Evolutionary conservation across 2,888 invertebrate genomes (phyloP).

Genomic region (Hybos culiciformis): DNA sequence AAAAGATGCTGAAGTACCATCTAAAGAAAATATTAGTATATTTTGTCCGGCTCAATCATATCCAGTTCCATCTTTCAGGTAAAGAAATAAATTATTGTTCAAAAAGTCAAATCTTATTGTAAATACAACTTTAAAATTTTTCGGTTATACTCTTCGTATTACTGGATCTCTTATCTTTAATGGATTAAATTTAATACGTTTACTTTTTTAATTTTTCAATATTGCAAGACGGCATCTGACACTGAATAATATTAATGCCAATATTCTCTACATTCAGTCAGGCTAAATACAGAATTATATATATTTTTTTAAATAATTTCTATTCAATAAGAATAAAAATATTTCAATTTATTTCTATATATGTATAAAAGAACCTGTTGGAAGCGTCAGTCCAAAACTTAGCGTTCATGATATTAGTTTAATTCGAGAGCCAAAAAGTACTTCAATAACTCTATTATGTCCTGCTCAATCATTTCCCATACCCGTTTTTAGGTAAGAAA

Average conservation of each 20-base stretch:
- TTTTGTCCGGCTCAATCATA: constrained; percentile 61
- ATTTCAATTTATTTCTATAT: neutral
- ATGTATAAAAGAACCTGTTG: constrained; percentile 40
- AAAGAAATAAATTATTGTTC: neutral
- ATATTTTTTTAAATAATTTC: neutral
- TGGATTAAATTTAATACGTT: neutral
- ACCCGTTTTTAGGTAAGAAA: constrained; percentile 42
- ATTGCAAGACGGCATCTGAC: too few species aligned
- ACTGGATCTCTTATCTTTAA: neutral
- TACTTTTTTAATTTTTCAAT: too few species aligned
- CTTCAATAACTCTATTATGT: constrained; percentile 53
- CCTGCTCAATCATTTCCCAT: constrained; percentile 64
- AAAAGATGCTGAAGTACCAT: constrained; percentile 26
- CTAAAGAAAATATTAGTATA: constrained; percentile 40
- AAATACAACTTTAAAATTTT: neutral
- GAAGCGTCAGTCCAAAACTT: constrained; percentile 39
- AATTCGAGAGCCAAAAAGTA: constrained; percentile 47
- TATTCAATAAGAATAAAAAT: constrained; percentile 17
- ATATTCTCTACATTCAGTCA: constrained; percentile 19
- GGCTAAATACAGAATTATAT: too few species aligned
- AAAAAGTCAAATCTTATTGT: neutral
- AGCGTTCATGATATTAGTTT: constrained; percentile 43
- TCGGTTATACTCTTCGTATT: too few species aligned
- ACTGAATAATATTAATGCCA: too few species aligned
- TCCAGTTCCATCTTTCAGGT: constrained; percentile 46